A percentile compares a stretch with the other conserved stretches of the same genome.
phyloP scores from a whole-genome alignment of 1,140 invertebrate species.

The Teleogryllus occipitalis region DNA sequence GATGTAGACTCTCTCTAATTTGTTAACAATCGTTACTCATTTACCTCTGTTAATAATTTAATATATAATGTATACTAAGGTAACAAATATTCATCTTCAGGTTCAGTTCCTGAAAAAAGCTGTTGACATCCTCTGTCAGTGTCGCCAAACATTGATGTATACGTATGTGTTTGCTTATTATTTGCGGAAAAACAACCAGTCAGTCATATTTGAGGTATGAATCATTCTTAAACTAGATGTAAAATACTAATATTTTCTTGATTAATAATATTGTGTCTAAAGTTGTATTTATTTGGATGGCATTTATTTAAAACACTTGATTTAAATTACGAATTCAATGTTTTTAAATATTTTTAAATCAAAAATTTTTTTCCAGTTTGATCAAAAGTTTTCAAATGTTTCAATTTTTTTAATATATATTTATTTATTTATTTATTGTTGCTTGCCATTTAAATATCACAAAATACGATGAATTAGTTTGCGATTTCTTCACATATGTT shows the following conservation, averaged over 20 bases:
- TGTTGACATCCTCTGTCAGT: constrained; percentile 95
- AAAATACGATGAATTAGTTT: too few relatives aligned
- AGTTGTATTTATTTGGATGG: background rate
- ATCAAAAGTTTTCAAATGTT: background rate
- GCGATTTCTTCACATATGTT: too few relatives aligned
- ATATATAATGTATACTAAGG: too few relatives aligned
- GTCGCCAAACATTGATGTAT: constrained; percentile 96
- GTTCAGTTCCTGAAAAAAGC: constrained; percentile 96
- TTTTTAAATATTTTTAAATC: too few relatives aligned
- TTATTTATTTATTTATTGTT: background rate
- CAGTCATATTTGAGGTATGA: constrained; percentile 87
- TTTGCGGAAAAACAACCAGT: constrained; percentile 95
- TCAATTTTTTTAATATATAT: background rate
- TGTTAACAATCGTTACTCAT: too few relatives aligned
- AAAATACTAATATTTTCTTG: background rate
- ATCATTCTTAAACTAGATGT: background rate
- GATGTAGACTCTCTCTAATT: too few relatives aligned
- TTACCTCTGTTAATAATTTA: too few relatives aligned
- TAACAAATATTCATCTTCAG: constrained; percentile 36
- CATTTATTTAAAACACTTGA: background rate
- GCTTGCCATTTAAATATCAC: background rate
- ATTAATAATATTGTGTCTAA: background rate
- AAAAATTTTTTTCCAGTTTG: background rate
- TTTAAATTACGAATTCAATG: background rate
- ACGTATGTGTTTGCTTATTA: constrained; percentile 99